These are phyloP conservation scores for Vidua chalybeata DNA, from an alignment of 2,113 vertebrate species.

Conservation along the genomic window DNA sequence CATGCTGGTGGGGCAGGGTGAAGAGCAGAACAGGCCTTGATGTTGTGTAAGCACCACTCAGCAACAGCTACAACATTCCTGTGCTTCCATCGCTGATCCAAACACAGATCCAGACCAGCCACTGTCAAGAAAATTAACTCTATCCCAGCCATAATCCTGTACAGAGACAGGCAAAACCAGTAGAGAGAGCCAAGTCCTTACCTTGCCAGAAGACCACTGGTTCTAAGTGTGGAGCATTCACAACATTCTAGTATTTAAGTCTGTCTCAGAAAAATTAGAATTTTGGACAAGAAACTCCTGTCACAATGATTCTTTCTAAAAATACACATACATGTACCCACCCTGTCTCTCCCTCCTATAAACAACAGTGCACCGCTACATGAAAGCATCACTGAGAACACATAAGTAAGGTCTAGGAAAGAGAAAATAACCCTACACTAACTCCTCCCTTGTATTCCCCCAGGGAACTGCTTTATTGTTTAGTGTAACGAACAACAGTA, in stretches of 20 bases:
- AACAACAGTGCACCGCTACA: not conserved
- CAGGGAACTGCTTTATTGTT: not conserved
- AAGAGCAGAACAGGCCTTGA: not conserved
- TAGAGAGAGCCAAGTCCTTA: not conserved
- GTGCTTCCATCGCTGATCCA: not conserved
- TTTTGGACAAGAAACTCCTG: not conserved
- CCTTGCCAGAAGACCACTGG: not conserved
- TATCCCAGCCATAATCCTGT: not conserved
- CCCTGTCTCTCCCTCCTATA: not conserved
- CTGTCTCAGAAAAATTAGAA: not conserved
- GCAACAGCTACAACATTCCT: not conserved
- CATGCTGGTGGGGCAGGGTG: no score
- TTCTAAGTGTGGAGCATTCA: not conserved
- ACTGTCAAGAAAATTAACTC: not conserved
- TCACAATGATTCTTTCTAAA: not conserved
- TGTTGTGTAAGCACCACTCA: not conserved
- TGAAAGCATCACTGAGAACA: not conserved
- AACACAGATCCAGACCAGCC: not conserved
- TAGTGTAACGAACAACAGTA: not conserved
- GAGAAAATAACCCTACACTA: not conserved
- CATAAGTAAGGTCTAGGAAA: not conserved
- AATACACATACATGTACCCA: accelerated
- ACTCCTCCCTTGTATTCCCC: not conserved
- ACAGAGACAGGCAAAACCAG: not conserved
- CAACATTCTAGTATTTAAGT: not conserved